Conservation (phyloP, 2,888 invertebrate species). For the Therioaphis trifolii region DNA sequence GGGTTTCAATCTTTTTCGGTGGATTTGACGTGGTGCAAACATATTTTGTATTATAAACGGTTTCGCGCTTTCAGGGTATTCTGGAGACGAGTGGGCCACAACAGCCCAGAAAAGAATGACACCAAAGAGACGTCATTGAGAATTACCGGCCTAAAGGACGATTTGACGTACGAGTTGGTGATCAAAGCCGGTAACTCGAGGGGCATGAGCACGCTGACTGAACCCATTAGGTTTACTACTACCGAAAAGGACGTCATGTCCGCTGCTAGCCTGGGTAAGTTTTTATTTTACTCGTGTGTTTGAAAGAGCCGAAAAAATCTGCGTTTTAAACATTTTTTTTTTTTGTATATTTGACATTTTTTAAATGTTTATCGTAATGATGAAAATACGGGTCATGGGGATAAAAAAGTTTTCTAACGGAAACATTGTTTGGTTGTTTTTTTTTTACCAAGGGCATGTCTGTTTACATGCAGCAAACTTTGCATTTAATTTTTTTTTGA, state of each 20-base stretch:
- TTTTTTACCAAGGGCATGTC: neutral
- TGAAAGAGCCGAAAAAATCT: neutral
- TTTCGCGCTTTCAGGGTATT: conserved; percentile 73
- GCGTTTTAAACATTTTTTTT: too few species aligned
- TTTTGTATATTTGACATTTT: neutral
- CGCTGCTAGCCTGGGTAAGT: conserved; percentile 71
- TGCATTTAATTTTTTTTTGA: neutral
- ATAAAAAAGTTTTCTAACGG: neutral
- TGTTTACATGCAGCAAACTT: neutral
- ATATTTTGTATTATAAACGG: too few species aligned
- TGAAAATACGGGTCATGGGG: neutral
- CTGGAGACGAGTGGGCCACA: conserved; percentile 78
- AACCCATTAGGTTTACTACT: conserved; percentile 80
- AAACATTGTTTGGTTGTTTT: conserved; percentile 17
- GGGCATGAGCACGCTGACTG: conserved; percentile 82
- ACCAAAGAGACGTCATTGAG: conserved; percentile 79
- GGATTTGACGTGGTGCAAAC: too few species aligned
- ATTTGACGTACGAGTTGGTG: conserved; percentile 81
- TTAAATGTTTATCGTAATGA: conserved; percentile 24
- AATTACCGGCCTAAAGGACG: conserved; percentile 79
- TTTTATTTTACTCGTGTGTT: neutral
- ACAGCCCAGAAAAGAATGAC: conserved; percentile 76
- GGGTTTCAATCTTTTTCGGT: too few species aligned
- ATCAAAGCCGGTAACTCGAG: conserved; percentile 84
- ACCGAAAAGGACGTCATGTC: conserved; percentile 80